Percentiles rank a stretch among this genome's conserved stretches.
Evolutionary conservation across 2,888 invertebrate species (phyloP).

Genomic region (Oligia latruncula): DNA sequence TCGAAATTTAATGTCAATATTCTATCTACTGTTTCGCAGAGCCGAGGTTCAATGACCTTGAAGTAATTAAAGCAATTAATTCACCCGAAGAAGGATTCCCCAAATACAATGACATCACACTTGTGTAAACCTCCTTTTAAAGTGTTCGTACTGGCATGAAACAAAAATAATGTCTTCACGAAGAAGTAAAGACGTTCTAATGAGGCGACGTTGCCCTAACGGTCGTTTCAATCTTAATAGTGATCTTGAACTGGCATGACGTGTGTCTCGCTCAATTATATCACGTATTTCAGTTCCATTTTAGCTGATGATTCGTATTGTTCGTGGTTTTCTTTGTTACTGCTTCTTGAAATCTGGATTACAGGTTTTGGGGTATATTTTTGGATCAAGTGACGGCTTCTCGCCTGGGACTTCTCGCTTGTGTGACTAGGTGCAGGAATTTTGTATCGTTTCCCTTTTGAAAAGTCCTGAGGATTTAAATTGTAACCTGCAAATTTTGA

Average conservation of each 20-base stretch:
- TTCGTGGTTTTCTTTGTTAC: conserved; percentile 44
- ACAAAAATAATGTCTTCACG: conserved; percentile 49
- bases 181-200: conserved; percentile 60
- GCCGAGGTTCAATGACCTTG: conserved; percentile 1
- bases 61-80: conserved; percentile 38
- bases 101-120: conserved; percentile 53
- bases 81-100: conserved; percentile 44
- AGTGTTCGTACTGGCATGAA: conserved; percentile 52
- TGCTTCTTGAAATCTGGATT: not conserved
- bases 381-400: conserved; percentile 33
- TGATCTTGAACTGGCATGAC: conserved; percentile 70
- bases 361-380: conserved; percentile 30
- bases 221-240: conserved; percentile 71
- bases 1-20: conserved; percentile 8
- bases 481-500: not conserved
- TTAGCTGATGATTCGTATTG: conserved; percentile 56
- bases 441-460: conserved; percentile 22
- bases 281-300: conserved; percentile 53
- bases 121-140: conserved; percentile 48
- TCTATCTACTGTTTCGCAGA: not conserved
- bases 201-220: conserved; percentile 67
- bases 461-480: not conserved
- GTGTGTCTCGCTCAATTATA: conserved; percentile 52
- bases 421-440: conserved; percentile 23
- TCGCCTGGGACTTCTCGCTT: not conserved